Evolutionary conservation across 1,140 invertebrate species (phyloP).

Genomic region (Sesamia nonagrioides): DNA sequence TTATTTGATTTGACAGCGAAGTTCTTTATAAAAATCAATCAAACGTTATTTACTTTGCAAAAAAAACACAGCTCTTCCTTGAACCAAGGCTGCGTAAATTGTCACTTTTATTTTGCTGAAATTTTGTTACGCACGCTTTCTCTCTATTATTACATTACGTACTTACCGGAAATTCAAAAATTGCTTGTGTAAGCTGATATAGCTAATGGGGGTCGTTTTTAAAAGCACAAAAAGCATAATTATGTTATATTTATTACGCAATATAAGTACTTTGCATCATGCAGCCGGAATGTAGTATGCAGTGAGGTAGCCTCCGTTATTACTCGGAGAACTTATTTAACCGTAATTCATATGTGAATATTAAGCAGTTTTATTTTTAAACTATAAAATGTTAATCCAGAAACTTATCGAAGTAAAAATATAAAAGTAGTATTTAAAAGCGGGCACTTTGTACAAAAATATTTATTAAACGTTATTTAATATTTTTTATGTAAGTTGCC

Average conservation of each 20-base stretch:
- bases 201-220: slow-evolving; percentile 7
- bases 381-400: neutral
- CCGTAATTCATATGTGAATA: slow-evolving; percentile 13
- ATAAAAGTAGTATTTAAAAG: neutral
- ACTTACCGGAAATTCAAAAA: slow-evolving; percentile 41
- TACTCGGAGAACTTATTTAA: slow-evolving; percentile 20
- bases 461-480: neutral
- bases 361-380: neutral
- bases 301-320: neutral
- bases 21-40: neutral
- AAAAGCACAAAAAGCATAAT: slow-evolving; percentile 20
- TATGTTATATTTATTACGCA: slow-evolving; percentile 13
- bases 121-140: slow-evolving; percentile 39
- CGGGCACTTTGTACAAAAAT: neutral
- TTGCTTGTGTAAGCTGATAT: slow-evolving; percentile 4
- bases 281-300: slow-evolving; percentile 21
- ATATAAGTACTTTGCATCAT: slow-evolving; percentile 25
- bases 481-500: neutral
- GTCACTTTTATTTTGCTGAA: slow-evolving; percentile 35
- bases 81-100: slow-evolving; percentile 21
- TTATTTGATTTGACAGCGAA: neutral
- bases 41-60: slow-evolving; percentile 25
- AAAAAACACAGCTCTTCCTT: slow-evolving; percentile 16
- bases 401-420: neutral
- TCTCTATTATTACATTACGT: slow-evolving; percentile 35